Conservation (phyloP, 35 echinoderm and acorn worm genomes). For the Ophioderma brevispina region DNA sequence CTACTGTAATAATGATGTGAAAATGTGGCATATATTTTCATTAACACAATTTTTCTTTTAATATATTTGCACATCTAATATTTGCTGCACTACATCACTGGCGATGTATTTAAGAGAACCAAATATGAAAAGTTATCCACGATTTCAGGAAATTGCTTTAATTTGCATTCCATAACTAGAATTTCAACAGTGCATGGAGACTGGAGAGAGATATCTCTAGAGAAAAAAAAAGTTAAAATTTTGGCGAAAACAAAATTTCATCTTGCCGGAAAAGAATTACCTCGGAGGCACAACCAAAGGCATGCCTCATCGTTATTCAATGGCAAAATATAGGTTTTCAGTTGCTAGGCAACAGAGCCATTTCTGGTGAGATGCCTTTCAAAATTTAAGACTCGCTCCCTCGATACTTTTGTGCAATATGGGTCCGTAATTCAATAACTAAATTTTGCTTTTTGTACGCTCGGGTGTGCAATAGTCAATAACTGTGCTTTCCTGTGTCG, state of each 20-base stretch:
- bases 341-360: not conserved
- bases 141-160: constrained; percentile 6
- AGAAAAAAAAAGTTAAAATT: not conserved
- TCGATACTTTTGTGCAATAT: not conserved
- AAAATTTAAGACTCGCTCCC: not conserved
- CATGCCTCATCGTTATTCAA: not conserved
- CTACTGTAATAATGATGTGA: no score
- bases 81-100: no score
- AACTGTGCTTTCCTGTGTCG: not conserved
- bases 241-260: not conserved
- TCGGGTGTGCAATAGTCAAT: not conserved
- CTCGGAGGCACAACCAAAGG: not conserved
- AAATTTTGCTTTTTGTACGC: not conserved
- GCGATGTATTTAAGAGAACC: no score
- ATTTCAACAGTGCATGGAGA: not conserved
- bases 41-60: no score
- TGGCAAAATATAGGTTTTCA: not conserved
- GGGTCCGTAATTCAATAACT: not conserved
- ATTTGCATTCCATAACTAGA: not conserved
- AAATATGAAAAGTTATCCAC: not conserved
- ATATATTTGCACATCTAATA: no score
- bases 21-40: no score
- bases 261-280: not conserved
- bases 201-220: not conserved
- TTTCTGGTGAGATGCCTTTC: not conserved